phyloP scores from a whole-genome alignment of 2,888 invertebrate genomes.

The Geotrupes spiniger region DNA sequence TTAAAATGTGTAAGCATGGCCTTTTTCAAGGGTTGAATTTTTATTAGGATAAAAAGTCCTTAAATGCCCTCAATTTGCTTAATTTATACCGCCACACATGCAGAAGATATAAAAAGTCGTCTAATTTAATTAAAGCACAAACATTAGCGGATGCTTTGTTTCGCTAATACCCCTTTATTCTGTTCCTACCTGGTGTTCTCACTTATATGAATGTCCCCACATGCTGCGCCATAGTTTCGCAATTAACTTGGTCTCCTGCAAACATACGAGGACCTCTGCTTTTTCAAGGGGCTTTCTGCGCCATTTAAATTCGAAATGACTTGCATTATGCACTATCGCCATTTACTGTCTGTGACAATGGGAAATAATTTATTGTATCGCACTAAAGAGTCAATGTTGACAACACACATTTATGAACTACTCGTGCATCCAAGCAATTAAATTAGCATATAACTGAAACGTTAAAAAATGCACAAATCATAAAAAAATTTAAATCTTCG shows the following conservation, averaged over 20 bases:
- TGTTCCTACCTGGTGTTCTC: slow-evolving; percentile 27
- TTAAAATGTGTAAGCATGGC: no score
- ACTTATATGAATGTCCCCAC: slow-evolving; percentile 43
- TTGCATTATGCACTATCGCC: no score
- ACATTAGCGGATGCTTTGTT: slow-evolving; percentile 41
- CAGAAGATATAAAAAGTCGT: slow-evolving; percentile 42
- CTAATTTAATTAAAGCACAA: slow-evolving; percentile 45
- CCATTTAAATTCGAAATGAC: no score
- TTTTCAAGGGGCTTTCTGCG: no score
- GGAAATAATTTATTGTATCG: no score
- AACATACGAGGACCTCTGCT: slow-evolving; percentile 32
- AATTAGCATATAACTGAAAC: no score
- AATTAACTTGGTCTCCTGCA: slow-evolving; percentile 45
- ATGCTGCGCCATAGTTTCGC: slow-evolving; percentile 52
- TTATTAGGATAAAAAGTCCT: slow-evolving; percentile 16
- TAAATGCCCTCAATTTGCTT: slow-evolving; percentile 22
- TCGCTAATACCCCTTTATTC: slow-evolving; percentile 32
- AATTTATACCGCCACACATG: slow-evolving; percentile 23
- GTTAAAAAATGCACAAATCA: no score
- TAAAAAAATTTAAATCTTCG: no score
- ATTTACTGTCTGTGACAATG: no score
- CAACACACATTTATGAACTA: no score
- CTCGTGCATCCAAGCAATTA: no score
- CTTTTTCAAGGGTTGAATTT: background rate
- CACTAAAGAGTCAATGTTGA: no score